phyloP scores from a whole-genome alignment of 2,113 vertebrate genomes.

The Budorcas taxicolor region DNA sequence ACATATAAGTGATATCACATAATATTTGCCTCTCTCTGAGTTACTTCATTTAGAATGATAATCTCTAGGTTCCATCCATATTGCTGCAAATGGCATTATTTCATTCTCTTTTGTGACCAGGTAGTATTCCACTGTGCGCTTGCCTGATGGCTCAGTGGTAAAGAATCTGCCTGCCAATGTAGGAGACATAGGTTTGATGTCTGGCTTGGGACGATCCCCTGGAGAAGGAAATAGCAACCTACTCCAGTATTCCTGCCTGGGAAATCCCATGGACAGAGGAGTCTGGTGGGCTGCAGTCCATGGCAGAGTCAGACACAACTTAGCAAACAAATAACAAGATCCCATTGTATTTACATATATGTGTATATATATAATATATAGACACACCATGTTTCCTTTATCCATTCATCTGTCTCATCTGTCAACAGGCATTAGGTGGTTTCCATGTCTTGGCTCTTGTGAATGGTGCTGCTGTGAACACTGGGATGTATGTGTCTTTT shows the following conservation, averaged over 20 bases:
- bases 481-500: not conserved
- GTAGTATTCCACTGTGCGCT: not conserved
- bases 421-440: not conserved
- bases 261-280: not conserved
- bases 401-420: not conserved
- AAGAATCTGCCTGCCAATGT: not conserved
- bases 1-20: not conserved
- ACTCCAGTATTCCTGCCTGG: not conserved
- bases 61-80: not conserved
- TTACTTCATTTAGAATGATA: not conserved
- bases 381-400: not conserved
- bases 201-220: not conserved
- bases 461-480: not conserved
- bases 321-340: not conserved
- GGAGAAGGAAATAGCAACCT: not conserved
- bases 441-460: not conserved
- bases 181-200: not conserved
- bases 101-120: not conserved
- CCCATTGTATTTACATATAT: not conserved
- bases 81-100: not conserved
- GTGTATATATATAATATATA: not conserved
- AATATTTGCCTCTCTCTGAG: not conserved
- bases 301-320: not conserved
- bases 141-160: not conserved
- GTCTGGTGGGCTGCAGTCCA: not conserved